Conservation (phyloP, 2,888 invertebrate species). For the Melipona beecheii region DNA sequence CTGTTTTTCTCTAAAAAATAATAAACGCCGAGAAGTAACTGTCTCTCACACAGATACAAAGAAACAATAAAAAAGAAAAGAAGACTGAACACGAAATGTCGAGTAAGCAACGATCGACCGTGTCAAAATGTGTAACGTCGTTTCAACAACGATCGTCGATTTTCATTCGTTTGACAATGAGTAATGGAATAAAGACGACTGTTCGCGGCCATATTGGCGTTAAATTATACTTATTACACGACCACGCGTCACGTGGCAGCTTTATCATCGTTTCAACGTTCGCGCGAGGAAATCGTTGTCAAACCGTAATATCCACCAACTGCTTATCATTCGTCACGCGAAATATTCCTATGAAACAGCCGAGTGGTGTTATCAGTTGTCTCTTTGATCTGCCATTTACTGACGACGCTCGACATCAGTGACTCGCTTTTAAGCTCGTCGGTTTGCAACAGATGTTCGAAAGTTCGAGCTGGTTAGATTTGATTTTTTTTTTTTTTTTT, state of each 20-base stretch:
- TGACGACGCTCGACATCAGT: not conserved
- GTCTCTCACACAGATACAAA: no score
- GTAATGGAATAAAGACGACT: not conserved
- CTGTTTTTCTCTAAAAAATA: no score
- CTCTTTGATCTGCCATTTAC: not conserved
- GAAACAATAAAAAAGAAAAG: no score
- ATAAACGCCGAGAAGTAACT: no score
- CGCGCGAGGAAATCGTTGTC: constrained; percentile 11
- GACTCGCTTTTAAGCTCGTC: not conserved
- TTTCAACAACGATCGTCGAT: constrained; percentile 9
- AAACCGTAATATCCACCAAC: constrained; percentile 1
- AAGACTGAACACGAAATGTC: not conserved
- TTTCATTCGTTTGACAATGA: constrained; percentile 1
- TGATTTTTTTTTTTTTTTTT: no score
- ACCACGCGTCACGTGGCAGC: constrained; percentile 9
- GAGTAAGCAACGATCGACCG: not conserved
- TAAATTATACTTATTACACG: constrained; percentile 51
- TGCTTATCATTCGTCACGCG: constrained; percentile 17
- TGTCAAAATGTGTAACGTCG: not conserved
- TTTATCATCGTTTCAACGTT: constrained; percentile 25
- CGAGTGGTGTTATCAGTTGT: constrained; percentile 1
- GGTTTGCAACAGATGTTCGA: not conserved
- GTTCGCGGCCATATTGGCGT: not conserved
- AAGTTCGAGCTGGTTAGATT: not conserved
- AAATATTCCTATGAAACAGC: not conserved